Base-by-base conservation (phyloP, 2,888 invertebrate genomes). In the Smittia sp. region DNA sequence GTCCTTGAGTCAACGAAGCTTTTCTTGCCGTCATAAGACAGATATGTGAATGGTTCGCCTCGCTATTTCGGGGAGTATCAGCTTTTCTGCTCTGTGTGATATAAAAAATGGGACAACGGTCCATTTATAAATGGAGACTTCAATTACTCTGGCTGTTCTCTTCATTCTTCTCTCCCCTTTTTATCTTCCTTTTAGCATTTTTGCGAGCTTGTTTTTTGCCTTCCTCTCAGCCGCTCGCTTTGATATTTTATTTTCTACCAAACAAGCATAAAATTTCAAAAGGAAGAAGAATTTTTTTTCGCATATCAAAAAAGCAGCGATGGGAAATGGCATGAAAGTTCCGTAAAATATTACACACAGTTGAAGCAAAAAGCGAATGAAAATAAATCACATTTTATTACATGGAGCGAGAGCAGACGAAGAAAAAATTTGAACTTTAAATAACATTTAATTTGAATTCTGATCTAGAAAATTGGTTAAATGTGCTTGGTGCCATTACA, bases 81-180 rank as follows among this genome's bases (percentile, higher is more conserved):
- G 25, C 32, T 25, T 62, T 9, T 62, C 25, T 62, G 15, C n/a
- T 7, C 27, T 27, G 32, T 66, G 13, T 39, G 39, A 66, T 66
- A 66, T 66, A 66, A 67, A 72, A 72, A 58, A 32, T 72, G 62
- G 58, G 18, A 72, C 39, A 62, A n/a, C 18, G 72, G 72, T 72
- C 72, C 72, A 72, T 72, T 72, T 72, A 72, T 72, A 72, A 72
- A 72, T 72, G 62, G 72, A 62, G 72, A 72, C 58, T 72, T 58
- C 62, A 72, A 72, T 72, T 72, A 72, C 72, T 72, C 58, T 58
- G 22, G 13, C 58, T 58, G 52, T 70, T 70, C 54, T 58, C 70
- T 41, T 58, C 70, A 54, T 70, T 58, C 46, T 32, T 46, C 68
- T 24, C 20, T 15, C 27, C 25, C 13, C 13, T 15, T 70, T 38